phyloP scores from a whole-genome alignment of 2,888 invertebrate genomes.

The Amphipyra tragopoginis region DNA sequence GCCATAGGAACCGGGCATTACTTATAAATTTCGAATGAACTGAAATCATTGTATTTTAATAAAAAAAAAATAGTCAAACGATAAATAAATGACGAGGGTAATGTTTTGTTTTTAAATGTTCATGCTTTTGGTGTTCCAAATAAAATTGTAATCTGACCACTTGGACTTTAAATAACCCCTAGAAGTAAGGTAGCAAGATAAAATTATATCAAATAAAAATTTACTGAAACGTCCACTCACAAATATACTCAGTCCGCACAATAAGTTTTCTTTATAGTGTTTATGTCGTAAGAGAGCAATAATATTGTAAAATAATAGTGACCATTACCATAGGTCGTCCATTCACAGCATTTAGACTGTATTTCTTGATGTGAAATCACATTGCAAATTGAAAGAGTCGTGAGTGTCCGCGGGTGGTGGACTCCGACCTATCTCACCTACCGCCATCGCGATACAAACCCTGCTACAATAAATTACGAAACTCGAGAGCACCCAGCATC shows the following conservation, averaged over 20 bases:
- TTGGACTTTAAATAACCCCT: no score
- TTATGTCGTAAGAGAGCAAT: slow-evolving; percentile 38
- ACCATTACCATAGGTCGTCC: slow-evolving; percentile 19
- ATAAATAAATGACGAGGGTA: no score
- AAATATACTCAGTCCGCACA: slow-evolving; percentile 10
- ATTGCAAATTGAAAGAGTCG: slow-evolving; percentile 61
- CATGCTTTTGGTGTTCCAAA: no score
- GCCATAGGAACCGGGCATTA: no score
- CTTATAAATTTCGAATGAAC: no score
- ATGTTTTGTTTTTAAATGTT: no score
- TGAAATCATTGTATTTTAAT: no score
- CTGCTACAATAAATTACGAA: slow-evolving; percentile 52
- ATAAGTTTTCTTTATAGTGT: slow-evolving; percentile 31
- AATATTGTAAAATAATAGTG: slow-evolving; percentile 48
- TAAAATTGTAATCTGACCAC: no score
- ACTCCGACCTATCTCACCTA: slow-evolving; percentile 22
- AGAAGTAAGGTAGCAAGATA: not conserved
- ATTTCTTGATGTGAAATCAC: slow-evolving; percentile 45
- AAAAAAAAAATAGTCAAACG: no score
- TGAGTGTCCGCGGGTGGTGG: slow-evolving; percentile 57
- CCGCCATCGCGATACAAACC: slow-evolving; percentile 24
- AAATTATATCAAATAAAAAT: slow-evolving; percentile 20
- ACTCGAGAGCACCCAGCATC: slow-evolving; percentile 37
- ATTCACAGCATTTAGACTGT: slow-evolving; percentile 42
- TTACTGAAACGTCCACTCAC: slow-evolving; percentile 2